Base-by-base conservation (phyloP, 2,113 vertebrate species). In the Gavia stellata region DNA sequence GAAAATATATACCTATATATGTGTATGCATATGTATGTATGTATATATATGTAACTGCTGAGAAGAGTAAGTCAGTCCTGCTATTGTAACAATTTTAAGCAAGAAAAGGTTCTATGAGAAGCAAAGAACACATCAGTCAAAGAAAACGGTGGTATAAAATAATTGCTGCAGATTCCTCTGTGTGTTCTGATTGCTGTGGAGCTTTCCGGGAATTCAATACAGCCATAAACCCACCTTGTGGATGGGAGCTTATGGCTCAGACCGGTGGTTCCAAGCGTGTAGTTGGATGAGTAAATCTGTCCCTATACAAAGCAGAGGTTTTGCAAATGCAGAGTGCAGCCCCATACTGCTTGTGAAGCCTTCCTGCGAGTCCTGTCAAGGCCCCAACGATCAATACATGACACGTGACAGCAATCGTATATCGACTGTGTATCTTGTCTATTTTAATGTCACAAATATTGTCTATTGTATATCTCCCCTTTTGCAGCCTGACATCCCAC, bases 141-240 rank as follows among this genome's bases (percentile, higher is more conserved):
- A 75, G 81, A 80, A 80, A 87, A 93, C 1, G 4, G 50, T 86
- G 74, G 58, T 82, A 59, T 83, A 44, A 90, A 88, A 90, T 67
- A 88, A 83, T 55, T 77, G 74, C 23, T 6, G 62, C 47, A 61
- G 52, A 44, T 53, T 80, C 55, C 25, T 81, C 85, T 85, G 45
- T 47, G 62, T 66, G 86, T 56, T 87, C 38, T 91, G 86, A 56
- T 59, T 78, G 61, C 83, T 81, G 36, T 62, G 53, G 62, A 93
- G 67, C 68, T 93, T 86, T 80, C 74, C 3, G 21, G 86, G 78
- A 93, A 77, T 95, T 85, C 85, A 82, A 1, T 61, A 7, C 3
- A 72, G 44, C 33, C 47, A 28, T n/a, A 65, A 96, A 33, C 15
- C 23, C 78, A 85, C 66, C 23, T 62, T 68, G 42, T 29, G 66